Conservation (phyloP, 2,113 vertebrate genomes). For the Alexandromys fortis region DNA sequence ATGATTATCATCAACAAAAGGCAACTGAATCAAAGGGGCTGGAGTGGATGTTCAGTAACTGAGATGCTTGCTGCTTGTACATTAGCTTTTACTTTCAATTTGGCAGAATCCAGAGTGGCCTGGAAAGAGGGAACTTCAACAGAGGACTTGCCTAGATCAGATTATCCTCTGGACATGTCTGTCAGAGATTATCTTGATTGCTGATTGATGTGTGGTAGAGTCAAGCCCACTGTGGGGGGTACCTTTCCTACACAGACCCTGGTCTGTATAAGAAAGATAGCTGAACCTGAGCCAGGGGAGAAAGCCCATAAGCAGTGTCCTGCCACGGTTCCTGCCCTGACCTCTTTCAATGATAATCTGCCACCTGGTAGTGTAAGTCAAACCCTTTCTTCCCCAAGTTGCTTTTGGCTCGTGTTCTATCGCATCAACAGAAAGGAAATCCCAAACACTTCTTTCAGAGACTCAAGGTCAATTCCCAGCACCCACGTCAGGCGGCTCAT, state of each 20-base stretch:
- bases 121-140: background rate
- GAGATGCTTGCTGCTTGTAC: background rate
- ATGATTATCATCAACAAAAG: too few relatives aligned
- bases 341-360: background rate
- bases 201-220: background rate
- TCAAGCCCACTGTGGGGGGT: background rate
- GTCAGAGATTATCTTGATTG: background rate
- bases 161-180: background rate
- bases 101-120: background rate
- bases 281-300: background rate
- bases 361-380: background rate
- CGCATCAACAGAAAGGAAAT: background rate
- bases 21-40: background rate
- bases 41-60: background rate
- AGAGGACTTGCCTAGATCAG: background rate
- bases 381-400: background rate
- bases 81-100: background rate
- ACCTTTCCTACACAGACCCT: background rate
- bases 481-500: background rate
- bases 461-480: background rate
- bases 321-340: background rate
- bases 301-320: background rate
- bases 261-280: background rate
- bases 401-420: background rate
- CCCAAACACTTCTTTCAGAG: background rate